Conservation (phyloP, 2,797 vertebrate genomes). For the Paramormyrops hopkinsi region DNA sequence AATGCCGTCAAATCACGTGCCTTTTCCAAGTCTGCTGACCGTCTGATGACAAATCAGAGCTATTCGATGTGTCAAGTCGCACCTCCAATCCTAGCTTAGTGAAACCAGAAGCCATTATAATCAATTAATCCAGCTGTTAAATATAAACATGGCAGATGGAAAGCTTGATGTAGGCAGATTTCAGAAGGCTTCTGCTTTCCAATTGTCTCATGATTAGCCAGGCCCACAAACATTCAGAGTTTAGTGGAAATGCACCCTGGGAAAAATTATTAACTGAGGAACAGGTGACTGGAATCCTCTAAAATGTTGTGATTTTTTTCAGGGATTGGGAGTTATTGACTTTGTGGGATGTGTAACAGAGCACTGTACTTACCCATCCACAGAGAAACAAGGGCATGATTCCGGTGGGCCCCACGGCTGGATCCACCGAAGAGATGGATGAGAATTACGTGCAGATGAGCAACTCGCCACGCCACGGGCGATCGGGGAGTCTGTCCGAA, state of each 20-base stretch:
- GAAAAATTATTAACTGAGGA: neutral
- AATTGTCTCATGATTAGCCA: neutral
- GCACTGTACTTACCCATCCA: neutral
- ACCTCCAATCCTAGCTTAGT: neutral
- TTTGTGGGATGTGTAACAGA: neutral
- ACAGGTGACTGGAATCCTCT: neutral
- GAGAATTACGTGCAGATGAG: slow-evolving; percentile 99
- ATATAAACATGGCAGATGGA: neutral
- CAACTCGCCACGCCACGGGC: slow-evolving; percentile 86
- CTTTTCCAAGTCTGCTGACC: neutral
- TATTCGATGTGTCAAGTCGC: neutral
- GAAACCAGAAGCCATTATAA: neutral
- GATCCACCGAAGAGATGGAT: slow-evolving; percentile 87
- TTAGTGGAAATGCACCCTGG: neutral
- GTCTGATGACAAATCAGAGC: neutral
- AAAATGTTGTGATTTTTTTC: neutral
- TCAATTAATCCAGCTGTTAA: neutral
- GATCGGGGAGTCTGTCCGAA: slow-evolving; percentile 84
- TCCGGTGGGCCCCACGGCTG: slow-evolving; percentile 66
- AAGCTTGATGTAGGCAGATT: neutral
- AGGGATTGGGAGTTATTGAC: neutral
- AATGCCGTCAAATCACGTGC: neutral
- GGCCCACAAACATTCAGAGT: neutral
- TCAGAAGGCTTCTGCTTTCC: neutral
- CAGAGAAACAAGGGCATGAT: slow-evolving; percentile 94